Base-by-base conservation (phyloP, 2,113 vertebrate genomes). In the Calyptommatus sinebrachiatus region DNA sequence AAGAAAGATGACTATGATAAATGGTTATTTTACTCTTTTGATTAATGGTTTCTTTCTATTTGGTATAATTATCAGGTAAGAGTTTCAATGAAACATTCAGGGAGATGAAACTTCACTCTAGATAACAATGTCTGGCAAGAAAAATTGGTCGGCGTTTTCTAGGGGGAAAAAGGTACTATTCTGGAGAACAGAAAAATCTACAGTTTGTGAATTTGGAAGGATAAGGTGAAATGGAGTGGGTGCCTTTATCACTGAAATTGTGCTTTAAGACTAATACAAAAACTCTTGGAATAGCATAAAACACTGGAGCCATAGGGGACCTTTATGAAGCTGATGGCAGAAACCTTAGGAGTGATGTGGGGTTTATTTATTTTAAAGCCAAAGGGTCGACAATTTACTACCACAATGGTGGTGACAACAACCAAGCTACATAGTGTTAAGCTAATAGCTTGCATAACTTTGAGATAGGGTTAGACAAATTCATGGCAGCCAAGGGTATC, bases 1-100 rank as follows among this genome's bases (percentile, higher is more conserved):
- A 90, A 63, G 35, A 68, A 76, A 63, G 76, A 80, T 87, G 80
- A 74, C 86, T 76, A 60, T 94, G 93, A 94, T 90, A 89, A 94
- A 95, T 92, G 80, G 90, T 88, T 93, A 77, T 90, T 92, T 93
- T 90, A 89, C 78, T 86, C 82, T 81, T 89, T 81, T 94, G 94
- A 95, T 94, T 88, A 94, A 95, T 94, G 89, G 89, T 87, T 93
- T 90, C 89, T 93, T 94, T 92, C 88, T 92, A 81, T 92, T 93
- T 86, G 5, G 29, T 93, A 71, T 93, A 94, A 95, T 95, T 94
- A 94, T 90, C 83, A 89, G 88, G 88, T 73, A 41, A 87, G 91
- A 88, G 91, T 91, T 93, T 92, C 92, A 90, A 77, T 91, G 92
- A 94, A 94, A 93, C 91, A 93, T 93, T 79, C 53, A 86, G 66